Percentiles rank a stretch among this genome's conserved stretches.
These are phyloP conservation scores for Bombylius major DNA, from an alignment of 2,888 invertebrate species.

Conservation along the genomic window DNA sequence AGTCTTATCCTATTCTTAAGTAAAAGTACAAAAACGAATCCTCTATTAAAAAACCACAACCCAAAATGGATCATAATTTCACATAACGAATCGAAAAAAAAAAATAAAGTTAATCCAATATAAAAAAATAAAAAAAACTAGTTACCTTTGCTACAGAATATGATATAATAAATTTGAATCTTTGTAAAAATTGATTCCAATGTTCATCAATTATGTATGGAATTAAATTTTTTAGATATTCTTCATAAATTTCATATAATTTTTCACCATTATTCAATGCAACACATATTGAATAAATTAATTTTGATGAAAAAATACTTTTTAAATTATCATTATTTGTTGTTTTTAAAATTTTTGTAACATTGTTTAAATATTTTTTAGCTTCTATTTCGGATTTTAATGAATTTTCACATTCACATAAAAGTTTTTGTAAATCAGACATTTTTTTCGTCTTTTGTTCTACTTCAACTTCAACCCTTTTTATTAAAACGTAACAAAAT, in stretches of 20 bases:
- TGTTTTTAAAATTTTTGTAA: background rate
- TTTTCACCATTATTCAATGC: background rate
- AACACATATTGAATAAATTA: background rate
- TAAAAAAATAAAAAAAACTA: too few relatives aligned
- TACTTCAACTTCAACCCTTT: too few relatives aligned
- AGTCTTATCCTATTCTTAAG: too few relatives aligned
- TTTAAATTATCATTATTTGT: background rate
- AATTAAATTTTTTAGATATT: background rate
- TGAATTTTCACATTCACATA: constrained; percentile 3
- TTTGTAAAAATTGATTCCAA: constrained; percentile 1
- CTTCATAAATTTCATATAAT: background rate
- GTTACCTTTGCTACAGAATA: constrained; percentile 4
- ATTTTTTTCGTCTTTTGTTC: background rate
- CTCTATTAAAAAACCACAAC: too few relatives aligned
- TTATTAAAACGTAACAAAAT: background rate
- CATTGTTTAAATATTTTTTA: background rate
- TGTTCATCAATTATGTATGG: background rate
- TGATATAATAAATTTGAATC: constrained; percentile 3
- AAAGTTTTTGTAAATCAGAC: background rate
- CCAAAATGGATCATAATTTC: too few relatives aligned
- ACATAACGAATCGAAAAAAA: too few relatives aligned
- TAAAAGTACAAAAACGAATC: too few relatives aligned
- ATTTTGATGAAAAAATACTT: constrained; percentile 1
- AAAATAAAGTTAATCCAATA: too few relatives aligned
- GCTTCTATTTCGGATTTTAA: background rate